Conservation (phyloP, 2,888 invertebrate species). For the Epinotia brunnichana region DNA sequence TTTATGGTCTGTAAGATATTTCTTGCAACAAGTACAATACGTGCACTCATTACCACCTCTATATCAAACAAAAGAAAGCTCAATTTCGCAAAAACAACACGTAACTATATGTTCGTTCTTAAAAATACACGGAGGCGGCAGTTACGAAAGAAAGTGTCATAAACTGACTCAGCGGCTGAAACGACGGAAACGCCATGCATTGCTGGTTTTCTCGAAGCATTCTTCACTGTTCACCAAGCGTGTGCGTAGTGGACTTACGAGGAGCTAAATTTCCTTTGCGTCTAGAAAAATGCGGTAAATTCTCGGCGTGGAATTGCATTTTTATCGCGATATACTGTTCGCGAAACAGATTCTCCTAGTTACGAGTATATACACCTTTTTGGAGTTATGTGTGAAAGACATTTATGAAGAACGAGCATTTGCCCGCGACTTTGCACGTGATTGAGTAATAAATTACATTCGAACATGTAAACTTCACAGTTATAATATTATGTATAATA, state of each 20-base stretch:
- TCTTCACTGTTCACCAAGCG: background rate
- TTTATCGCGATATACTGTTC: conserved; percentile 26
- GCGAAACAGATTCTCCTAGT: conserved; percentile 18
- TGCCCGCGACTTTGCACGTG: no score
- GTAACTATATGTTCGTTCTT: conserved; percentile 6
- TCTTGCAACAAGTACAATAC: conserved; percentile 6
- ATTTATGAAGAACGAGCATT: no score
- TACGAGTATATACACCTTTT: background rate
- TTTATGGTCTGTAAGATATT: conserved; percentile 41
- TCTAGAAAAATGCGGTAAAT: conserved; percentile 17
- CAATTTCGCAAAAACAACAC: conserved; percentile 2
- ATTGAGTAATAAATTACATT: no score
- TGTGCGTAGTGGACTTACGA: conserved; percentile 28
- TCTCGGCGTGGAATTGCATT: conserved; percentile 28
- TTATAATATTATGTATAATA: background rate
- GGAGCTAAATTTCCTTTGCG: conserved; percentile 20
- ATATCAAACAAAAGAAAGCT: background rate
- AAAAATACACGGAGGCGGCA: conserved; percentile 25
- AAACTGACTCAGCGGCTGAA: conserved; percentile 6
- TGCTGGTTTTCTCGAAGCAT: conserved; percentile 3
- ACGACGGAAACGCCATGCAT: conserved; percentile 9
- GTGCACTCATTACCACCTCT: conserved; percentile 8
- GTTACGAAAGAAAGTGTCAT: conserved; percentile 36
- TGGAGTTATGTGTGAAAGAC: background rate
- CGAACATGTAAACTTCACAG: background rate